Conservation (phyloP, 2,113 vertebrate species). For the Nansenia antarctica region DNA sequence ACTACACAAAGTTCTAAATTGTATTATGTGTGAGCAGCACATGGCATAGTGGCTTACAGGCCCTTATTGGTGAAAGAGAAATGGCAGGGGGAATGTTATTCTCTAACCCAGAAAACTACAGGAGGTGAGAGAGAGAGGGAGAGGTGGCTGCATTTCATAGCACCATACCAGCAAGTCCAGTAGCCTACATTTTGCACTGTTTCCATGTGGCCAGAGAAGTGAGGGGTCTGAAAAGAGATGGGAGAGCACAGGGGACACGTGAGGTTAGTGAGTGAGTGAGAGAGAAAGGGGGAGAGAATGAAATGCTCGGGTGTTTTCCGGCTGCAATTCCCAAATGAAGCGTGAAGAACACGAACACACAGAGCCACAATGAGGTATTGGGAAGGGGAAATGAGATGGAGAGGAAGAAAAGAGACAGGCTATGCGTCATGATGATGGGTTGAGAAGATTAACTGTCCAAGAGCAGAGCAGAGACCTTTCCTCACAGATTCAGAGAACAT, state of each 20-base stretch:
- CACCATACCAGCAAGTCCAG: slow-evolving; percentile 2
- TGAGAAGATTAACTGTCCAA: neutral
- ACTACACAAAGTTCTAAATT: neutral
- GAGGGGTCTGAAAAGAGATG: slow-evolving; percentile 36
- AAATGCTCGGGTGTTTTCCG: slow-evolving; percentile 50
- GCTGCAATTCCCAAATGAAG: slow-evolving; percentile 53
- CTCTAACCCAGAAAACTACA: slow-evolving; percentile 56
- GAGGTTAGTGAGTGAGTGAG: neutral
- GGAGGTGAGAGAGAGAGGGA: slow-evolving; percentile 34
- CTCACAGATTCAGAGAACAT: neutral
- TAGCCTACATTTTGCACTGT: slow-evolving; percentile 17
- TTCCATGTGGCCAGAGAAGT: slow-evolving; percentile 28
- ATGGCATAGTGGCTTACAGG: slow-evolving; percentile 21
- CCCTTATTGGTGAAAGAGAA: slow-evolving; percentile 32
- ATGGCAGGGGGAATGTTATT: slow-evolving; percentile 28
- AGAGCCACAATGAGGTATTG: slow-evolving; percentile 31
- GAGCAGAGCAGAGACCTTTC: neutral
- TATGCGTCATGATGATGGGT: neutral
- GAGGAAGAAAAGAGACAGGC: slow-evolving; percentile 6
- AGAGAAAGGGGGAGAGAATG: slow-evolving; percentile 23
- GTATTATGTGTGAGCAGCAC: neutral
- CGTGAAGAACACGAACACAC: slow-evolving; percentile 47
- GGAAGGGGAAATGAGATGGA: slow-evolving; percentile 1
- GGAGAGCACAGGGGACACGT: neutral
- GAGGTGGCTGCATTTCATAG: slow-evolving; percentile 14